Evolutionary conservation across 1,140 invertebrate genomes (phyloP).

Genomic region (Achatina immaculata): DNA sequence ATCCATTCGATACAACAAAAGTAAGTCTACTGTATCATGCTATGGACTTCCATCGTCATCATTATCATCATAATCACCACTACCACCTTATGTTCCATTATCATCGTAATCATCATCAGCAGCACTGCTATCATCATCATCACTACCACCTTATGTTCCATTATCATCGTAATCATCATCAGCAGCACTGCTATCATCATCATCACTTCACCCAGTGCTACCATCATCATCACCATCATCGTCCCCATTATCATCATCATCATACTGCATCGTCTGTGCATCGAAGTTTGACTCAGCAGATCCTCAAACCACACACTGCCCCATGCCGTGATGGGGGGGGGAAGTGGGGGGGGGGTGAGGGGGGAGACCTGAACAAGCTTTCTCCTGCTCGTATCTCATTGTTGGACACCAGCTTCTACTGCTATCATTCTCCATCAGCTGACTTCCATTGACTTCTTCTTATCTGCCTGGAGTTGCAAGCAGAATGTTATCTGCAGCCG

Average conservation of each 20-base stretch:
- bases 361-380: not conserved
- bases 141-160: not conserved
- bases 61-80: no score
- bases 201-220: not conserved
- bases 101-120: no score
- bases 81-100: not conserved
- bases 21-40: not conserved
- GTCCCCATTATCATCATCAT: not conserved
- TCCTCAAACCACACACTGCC: not conserved
- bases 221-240: not conserved
- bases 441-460: not conserved
- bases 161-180: not conserved
- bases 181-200: not conserved
- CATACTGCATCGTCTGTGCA: not conserved
- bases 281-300: not conserved
- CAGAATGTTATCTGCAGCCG: no score
- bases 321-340: no score
- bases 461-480: not conserved
- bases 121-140: not conserved
- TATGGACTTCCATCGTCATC: not conserved
- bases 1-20: conserved; percentile 32
- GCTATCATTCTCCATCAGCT: not conserved
- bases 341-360: not conserved
- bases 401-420: not conserved
- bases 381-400: not conserved